Evolutionary conservation across 2,888 invertebrate genomes (phyloP).

Genomic region (Fragum fragum): DNA sequence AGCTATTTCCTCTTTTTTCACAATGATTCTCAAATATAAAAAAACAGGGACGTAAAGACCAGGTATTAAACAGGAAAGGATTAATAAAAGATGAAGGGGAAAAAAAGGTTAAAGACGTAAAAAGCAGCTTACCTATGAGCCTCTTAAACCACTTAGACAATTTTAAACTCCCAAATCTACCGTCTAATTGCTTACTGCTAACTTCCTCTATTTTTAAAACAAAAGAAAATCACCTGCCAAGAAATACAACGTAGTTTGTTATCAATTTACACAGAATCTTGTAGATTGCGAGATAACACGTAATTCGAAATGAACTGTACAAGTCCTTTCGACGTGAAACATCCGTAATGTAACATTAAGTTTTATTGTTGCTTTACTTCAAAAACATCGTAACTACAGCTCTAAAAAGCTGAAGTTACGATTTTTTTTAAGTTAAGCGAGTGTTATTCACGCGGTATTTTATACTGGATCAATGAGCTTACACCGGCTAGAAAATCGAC

Average conservation of each 20-base stretch:
- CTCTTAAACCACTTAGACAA: not conserved
- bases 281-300: not conserved
- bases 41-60: too few species aligned
- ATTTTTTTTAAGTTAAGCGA: too few species aligned
- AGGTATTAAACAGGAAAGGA: too few species aligned
- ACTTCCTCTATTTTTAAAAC: not conserved
- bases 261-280: slow-evolving; percentile 2
- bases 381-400: too few species aligned
- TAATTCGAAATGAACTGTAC: not conserved
- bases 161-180: not conserved
- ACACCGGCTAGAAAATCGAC: not conserved
- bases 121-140: not conserved
- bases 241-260: not conserved
- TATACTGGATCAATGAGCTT: too few species aligned
- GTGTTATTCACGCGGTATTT: not conserved
- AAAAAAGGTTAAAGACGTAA: too few species aligned
- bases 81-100: too few species aligned
- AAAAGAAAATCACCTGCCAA: slow-evolving; percentile 1
- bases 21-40: too few species aligned
- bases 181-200: not conserved
- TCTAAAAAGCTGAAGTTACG: too few species aligned
- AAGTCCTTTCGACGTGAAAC: not conserved
- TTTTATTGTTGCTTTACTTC: not conserved
- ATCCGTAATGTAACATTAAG: not conserved
- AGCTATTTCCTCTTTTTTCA: too few species aligned